Evolutionary conservation across 2,797 vertebrate genomes (phyloP), one percentile per base, ranked within the genome.

Genomic region (Schizothorax lantsangensis): DNA sequence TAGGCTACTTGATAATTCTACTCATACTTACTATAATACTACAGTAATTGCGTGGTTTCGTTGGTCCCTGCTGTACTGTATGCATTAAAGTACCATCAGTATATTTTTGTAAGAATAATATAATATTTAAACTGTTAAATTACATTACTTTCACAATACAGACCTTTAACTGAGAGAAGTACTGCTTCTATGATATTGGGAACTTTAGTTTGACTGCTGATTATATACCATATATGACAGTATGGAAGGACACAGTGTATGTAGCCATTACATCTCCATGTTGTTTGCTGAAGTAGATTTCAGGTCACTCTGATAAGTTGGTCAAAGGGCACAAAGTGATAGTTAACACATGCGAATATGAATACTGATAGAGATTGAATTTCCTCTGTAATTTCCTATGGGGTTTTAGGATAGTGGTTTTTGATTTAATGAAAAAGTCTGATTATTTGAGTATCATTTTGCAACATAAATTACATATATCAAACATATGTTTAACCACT

Each of bases 231-330:
- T 30, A 33, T 47, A 38, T 82, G 47, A 83, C 26, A 72, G 19
- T 57, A 33, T 72, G 36, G 38, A n/a, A 30, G 36, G 36, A 54
- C 68, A 73, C 68, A n/a, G 19, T 12, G n/a, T 45, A 33, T 0
- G 2, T 10, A 75, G 73, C 45, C 11, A 68, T 66, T 49, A 11
- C 5, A 47, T 21, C 30, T 19, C 6, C 38, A 33, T 57, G 59
- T 49, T 47, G 30, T 69, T 71, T 69, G 64, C 30, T 69, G 7
- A 69, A 81, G 64, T 81, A 81, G 1, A 10, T 71, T 38, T 82
- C 21, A 23, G 59, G 47, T 45, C 62, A 78, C 45, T 21, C 40
- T 72, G 19, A 72, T 79, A 79, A 47, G n/a, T 71, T 71, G 75
- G 36, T 54, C 64, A 79, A 85, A 85, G 64, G 12, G 26, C 66